phyloP scores from a whole-genome alignment of 2,113 vertebrate species.

The Crypturellus undulatus region DNA sequence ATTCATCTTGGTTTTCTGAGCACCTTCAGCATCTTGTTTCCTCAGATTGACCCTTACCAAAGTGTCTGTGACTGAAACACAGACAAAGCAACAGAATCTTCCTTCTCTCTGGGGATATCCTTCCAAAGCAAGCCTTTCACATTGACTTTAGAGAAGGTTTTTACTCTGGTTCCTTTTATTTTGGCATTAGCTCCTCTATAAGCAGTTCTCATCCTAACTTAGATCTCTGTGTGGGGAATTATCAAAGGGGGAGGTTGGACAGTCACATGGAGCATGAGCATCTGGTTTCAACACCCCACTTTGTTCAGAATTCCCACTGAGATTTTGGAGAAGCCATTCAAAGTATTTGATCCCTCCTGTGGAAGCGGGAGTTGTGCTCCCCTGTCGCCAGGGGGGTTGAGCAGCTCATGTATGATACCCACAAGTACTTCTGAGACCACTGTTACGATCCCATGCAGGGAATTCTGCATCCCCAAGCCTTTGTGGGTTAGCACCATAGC shows the following conservation, averaged over 20 bases:
- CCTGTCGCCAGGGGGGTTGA: background rate
- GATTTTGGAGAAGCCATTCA: background rate
- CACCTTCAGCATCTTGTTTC: background rate
- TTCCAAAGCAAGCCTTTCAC: background rate
- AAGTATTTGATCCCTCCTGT: constrained; percentile 11
- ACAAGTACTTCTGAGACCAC: constrained; percentile 18
- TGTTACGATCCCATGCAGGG: background rate
- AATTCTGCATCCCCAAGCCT: constrained; percentile 1
- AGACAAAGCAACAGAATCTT: background rate
- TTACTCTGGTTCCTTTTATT: background rate
- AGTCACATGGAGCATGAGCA: background rate
- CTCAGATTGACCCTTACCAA: background rate
- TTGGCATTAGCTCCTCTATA: background rate
- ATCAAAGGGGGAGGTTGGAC: constrained; percentile 26
- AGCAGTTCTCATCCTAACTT: background rate
- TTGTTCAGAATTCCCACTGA: background rate
- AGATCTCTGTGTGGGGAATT: background rate
- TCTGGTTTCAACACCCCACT: constrained; percentile 3
- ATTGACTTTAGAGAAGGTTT: background rate
- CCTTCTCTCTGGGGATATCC: background rate
- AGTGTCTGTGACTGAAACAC: background rate
- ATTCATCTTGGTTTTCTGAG: background rate
- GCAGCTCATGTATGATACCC: background rate
- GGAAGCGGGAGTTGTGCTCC: background rate
- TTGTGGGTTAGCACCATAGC: background rate